Base-by-base conservation (phyloP, 1,140 invertebrate genomes). In the Contarinia nasturtii region DNA sequence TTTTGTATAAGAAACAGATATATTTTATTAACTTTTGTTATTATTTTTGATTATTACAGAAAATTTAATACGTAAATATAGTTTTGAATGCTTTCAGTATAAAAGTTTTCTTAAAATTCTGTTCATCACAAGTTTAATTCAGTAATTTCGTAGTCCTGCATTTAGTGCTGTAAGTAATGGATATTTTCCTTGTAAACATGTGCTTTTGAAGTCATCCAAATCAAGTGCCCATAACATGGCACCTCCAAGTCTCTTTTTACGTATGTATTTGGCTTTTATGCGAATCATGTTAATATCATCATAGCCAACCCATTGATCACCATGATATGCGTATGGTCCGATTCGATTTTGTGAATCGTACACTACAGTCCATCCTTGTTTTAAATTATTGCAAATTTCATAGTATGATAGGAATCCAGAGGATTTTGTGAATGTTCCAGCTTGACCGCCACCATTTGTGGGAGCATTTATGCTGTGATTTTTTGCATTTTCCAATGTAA, bases 201-300 rank as follows among this genome's bases (percentile, higher is more conserved):
- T 67, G 52, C 78, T 75, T 46, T 67, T 67, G 52, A 80, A 81
- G 59, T 88, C 85, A 55, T 89, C 85, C 45, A 86, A 67, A 68
- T 89, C 82, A 2, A 88, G 59, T 0, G 83, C 82, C 84, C 84
- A 87, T 8, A 88, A 73, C 84, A 27, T 27, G 27, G 66, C 68
- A 19, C 80, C 80, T 43, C 66, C 75, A 1, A 84, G 60, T 41
- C 65, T 66, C 2, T 62, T 53, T 1, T 56, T 47, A 22, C 70
- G 63, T 1, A 70, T 69, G 48, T 69, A 79, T 27, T 76, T 49
- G 0, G 58, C 60, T 62, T 82, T 79, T 4, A 64, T 51, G 0
- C 46, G 53, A 7, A 85, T 58, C 27, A 76, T 80, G n/a, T 71
- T 64, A 1, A 64, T 52, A 57, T 82, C 73, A 48, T 88, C 83